Conservation (phyloP, 1,140 invertebrate genomes). For the Cydia fagiglandana region DNA sequence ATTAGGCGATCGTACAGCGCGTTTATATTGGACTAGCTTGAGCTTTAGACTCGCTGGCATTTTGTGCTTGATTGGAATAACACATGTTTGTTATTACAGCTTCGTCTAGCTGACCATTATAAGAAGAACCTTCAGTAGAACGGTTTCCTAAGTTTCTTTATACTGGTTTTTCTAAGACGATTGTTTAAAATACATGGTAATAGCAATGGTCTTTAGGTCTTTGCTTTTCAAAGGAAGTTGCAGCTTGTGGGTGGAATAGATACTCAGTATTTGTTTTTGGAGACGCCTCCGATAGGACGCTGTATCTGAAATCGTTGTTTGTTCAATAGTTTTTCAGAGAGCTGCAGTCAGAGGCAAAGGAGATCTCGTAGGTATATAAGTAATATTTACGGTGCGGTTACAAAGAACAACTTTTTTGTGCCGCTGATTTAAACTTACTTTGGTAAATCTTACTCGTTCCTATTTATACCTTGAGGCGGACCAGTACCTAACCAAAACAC, state of each 20-base stretch:
- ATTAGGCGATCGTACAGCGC: no score
- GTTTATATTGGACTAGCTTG: no score
- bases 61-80: no score
- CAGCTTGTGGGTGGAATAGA: constrained; percentile 1
- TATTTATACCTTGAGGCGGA: no score
- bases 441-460: no score
- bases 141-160: background rate
- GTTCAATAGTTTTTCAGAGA: background rate
- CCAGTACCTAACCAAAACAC: no score
- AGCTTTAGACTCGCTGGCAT: no score
- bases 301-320: background rate
- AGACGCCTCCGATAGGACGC: background rate
- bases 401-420: no score
- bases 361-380: background rate
- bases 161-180: background rate
- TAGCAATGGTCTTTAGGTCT: background rate
- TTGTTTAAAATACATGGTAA: background rate
- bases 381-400: background rate
- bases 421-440: no score
- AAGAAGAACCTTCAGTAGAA: background rate
- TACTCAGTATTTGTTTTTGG: background rate
- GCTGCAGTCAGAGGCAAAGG: background rate
- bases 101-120: background rate
- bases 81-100: background rate
- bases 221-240: background rate